Conservation (phyloP, 2,888 invertebrate genomes). For the Noctua comes region DNA sequence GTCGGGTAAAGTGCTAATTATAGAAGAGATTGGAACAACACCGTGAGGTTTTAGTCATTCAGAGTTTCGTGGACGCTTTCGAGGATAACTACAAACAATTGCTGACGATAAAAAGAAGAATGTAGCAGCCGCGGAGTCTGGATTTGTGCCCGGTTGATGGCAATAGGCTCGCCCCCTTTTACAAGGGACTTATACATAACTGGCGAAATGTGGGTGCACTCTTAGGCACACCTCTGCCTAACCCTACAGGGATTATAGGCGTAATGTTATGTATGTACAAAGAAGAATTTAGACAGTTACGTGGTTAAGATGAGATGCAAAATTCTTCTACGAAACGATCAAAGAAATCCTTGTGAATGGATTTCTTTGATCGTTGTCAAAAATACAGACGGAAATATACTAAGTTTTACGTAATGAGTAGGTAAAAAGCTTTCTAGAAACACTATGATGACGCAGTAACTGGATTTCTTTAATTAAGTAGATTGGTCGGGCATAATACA, state of each 20-base stretch:
- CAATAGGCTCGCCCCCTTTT: neutral
- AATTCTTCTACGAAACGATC: neutral
- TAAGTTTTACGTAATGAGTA: slow-evolving; percentile 18
- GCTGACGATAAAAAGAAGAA: neutral
- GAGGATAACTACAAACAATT: neutral
- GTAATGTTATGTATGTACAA: neutral
- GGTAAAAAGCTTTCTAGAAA: slow-evolving; percentile 31
- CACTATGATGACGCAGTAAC: slow-evolving; percentile 2
- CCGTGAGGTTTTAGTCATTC: neutral
- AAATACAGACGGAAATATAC: too few relatives aligned
- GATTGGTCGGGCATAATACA: slow-evolving; percentile 8
- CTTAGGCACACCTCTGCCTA: too few relatives aligned
- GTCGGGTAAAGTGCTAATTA: neutral
- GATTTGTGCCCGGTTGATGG: neutral
- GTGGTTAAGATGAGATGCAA: neutral
- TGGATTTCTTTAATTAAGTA: slow-evolving; percentile 35
- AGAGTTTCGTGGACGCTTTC: neutral
- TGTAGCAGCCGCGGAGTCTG: neutral
- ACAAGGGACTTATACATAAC: neutral
- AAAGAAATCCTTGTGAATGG: too few relatives aligned
- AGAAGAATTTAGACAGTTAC: neutral
- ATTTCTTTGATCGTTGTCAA: neutral
- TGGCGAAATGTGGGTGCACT: too few relatives aligned
- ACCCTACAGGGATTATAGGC: neutral
- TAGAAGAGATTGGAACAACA: neutral